These are phyloP conservation scores for Peromyscus melanophrys DNA, from an alignment of 2,797 vertebrate genomes.

Conservation along the genomic window DNA sequence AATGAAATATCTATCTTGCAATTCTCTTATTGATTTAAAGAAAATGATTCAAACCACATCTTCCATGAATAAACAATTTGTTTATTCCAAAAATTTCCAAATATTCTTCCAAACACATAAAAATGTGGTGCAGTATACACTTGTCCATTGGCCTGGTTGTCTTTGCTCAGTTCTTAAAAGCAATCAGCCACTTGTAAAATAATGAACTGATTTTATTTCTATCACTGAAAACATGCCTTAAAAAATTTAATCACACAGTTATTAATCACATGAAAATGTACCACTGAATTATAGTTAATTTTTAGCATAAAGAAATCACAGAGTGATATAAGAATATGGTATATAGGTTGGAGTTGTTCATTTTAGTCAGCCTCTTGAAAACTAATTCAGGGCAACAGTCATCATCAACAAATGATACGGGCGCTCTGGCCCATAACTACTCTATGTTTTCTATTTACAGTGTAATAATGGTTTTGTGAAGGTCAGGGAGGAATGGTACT, in stretches of 20 bases:
- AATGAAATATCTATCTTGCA: neutral
- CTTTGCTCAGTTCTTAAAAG: neutral
- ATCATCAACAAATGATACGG: neutral
- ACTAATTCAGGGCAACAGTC: neutral
- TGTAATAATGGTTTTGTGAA: neutral
- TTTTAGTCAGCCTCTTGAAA: slow-evolving; percentile 6
- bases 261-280: neutral
- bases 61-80: neutral
- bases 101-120: neutral
- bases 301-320: neutral
- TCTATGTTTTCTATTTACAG: neutral
- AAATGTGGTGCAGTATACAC: neutral
- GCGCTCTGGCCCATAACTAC: too few relatives aligned
- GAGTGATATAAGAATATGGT: neutral
- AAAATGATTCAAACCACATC: slow-evolving; percentile 46
- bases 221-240: neutral
- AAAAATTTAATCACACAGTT: neutral
- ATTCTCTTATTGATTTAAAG: neutral
- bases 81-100: neutral
- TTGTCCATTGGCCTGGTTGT: neutral
- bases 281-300: neutral
- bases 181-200: neutral
- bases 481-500: neutral
- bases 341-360: neutral
- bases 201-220: slow-evolving; percentile 2